Base-by-base conservation (phyloP, 2,797 vertebrate species). In the Artibeus jamaicensis region DNA sequence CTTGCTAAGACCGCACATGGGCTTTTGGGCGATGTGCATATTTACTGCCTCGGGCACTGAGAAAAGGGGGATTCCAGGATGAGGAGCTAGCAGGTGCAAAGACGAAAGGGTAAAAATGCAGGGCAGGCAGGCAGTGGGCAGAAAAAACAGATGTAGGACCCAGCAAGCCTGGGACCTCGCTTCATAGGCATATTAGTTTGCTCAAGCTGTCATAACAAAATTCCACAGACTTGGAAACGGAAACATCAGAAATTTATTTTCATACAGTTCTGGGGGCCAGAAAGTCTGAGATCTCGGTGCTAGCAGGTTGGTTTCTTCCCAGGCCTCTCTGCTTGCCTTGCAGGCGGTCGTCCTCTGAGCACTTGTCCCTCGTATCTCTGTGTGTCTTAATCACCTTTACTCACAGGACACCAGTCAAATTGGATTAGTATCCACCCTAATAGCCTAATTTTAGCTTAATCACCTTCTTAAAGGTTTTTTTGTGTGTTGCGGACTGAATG, bases 121-220 rank as follows among this genome's bases (percentile, higher is more conserved):
- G 0, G 0, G 12, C 3, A 2, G 11, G n/a, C 2, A 0, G 11
- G n/a, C 2, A 0, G 0, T 0, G 12, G 2, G 32, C 48, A 67
- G 48, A 67, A 14, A 29, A n/a, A 67, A 10, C 7, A n/a, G 6
- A 39, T 8, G 29, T 26, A 50, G 53, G 24, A 21, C n/a, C 29
- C 12, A 7, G 2, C 3, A 44, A 59, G 29, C 22, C 32, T 19
- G 3, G 44, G 3, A 1, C 0, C 8, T 57, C 46, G 29, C 18
- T 67, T 50, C 82, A 9, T 0, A 29, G 37, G 24, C 46, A 18
- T 46, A 21, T 11, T 0, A 19, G 65, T 21, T 42, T 34, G 73
- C 44, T 22, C 0, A 1, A 5, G 44, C 39, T 44, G 16, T 24
- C 15, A 6, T 34, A 57, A 65, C 62, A 70, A 62, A 62, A 57